These are phyloP conservation scores for Nymphalis urticae DNA, from an alignment of 2,888 invertebrate genomes.

Conservation along the genomic window DNA sequence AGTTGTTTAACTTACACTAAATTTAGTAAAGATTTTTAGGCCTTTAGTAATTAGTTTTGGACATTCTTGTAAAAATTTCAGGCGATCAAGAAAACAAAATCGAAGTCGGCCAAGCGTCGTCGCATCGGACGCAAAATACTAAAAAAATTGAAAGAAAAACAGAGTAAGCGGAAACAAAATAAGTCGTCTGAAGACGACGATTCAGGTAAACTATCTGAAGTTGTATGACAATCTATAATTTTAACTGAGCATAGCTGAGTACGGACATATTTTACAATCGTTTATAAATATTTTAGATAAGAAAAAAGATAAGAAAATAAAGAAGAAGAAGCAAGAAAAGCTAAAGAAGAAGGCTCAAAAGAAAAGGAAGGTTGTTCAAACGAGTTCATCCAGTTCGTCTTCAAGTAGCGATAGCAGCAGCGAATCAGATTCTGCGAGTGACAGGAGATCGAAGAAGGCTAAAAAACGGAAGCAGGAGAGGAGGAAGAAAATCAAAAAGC, in stretches of 20 bases:
- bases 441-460: slow-evolving; percentile 41
- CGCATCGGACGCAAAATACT: slow-evolving; percentile 58
- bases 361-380: slow-evolving; percentile 62
- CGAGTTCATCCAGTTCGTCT: slow-evolving; percentile 45
- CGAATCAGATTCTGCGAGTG: slow-evolving; percentile 46
- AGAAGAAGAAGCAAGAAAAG: slow-evolving; percentile 62
- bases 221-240: no score
- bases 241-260: no score
- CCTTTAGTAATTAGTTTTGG: no score
- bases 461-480: slow-evolving; percentile 43
- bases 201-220: slow-evolving; percentile 45
- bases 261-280: no score
- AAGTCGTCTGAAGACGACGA: slow-evolving; percentile 51
- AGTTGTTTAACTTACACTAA: no score
- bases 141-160: slow-evolving; percentile 65
- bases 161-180: slow-evolving; percentile 59
- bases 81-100: slow-evolving; percentile 59
- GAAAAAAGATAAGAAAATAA: slow-evolving; percentile 60
- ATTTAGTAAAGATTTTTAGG: not conserved
- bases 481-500: slow-evolving; percentile 48
- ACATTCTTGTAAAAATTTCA: slow-evolving; percentile 38
- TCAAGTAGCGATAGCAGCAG: slow-evolving; percentile 47
- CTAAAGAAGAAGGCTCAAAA: slow-evolving; percentile 60
- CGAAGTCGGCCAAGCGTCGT: slow-evolving; percentile 55
- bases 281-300: slow-evolving; percentile 46